Conservation (phyloP, 2,797 vertebrate genomes). For the Tarsius wallacei region DNA sequence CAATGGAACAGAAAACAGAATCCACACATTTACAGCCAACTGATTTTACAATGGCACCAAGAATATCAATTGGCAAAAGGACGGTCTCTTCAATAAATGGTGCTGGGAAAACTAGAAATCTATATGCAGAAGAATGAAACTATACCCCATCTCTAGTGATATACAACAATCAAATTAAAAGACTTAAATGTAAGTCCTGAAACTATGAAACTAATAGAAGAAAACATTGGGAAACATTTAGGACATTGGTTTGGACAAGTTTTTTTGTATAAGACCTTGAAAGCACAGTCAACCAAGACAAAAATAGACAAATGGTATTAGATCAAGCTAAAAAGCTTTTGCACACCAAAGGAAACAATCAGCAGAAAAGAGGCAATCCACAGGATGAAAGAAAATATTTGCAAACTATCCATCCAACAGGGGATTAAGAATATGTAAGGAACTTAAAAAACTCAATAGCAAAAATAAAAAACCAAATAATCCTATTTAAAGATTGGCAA, state of each 20-base stretch:
- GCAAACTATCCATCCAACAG: too few relatives aligned
- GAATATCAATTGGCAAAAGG: background rate
- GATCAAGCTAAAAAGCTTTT: background rate
- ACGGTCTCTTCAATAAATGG: background rate
- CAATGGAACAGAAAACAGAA: background rate
- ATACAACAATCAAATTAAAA: background rate
- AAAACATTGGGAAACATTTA: background rate
- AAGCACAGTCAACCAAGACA: background rate
- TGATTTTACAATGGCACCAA: background rate
- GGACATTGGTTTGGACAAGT: background rate
- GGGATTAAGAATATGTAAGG: background rate
- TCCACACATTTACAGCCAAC: background rate
- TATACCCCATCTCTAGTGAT: background rate
- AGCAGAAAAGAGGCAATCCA: background rate
- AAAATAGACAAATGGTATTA: background rate
- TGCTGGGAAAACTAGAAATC: background rate
- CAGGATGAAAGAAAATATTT: too few relatives aligned
- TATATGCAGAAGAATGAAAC: background rate
- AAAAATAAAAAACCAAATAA: background rate
- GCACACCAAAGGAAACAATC: background rate
- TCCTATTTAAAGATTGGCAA: background rate
- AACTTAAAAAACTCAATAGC: background rate
- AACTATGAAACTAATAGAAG: background rate
- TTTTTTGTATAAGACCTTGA: background rate
- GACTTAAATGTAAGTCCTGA: background rate